phyloP scores from a whole-genome alignment of 2,888 invertebrate genomes.

The Clitarchus hookeri region DNA sequence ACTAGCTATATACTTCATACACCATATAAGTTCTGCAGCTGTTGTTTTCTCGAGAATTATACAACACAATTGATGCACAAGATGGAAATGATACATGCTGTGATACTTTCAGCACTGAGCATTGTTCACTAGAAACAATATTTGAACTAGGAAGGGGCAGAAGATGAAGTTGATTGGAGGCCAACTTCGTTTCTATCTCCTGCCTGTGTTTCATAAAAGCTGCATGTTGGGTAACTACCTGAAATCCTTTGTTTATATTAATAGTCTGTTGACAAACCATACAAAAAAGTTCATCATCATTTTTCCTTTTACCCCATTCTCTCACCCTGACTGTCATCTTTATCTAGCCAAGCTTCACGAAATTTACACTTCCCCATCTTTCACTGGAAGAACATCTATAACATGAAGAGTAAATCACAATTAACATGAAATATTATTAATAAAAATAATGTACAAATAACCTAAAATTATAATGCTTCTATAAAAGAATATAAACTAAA shows the following conservation, averaged over 20 bases:
- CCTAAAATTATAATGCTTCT: not conserved
- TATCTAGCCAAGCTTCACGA: not conserved
- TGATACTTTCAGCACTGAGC: not conserved
- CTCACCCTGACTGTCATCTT: not conserved
- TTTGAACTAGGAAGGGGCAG: not conserved
- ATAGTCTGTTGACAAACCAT: not conserved
- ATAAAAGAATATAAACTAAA: no score
- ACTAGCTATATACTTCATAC: not conserved
- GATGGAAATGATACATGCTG: not conserved
- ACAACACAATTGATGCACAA: not conserved
- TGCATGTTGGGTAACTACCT: not conserved
- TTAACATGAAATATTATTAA: not conserved
- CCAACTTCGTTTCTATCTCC: not conserved
- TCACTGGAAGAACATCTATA: not conserved
- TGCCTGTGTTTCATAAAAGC: not conserved
- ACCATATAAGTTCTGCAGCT: not conserved
- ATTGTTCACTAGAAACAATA: not conserved
- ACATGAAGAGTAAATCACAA: not conserved
- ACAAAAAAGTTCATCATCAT: not conserved
- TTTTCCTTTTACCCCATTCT: not conserved
- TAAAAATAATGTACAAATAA: not conserved
- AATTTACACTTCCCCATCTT: not conserved
- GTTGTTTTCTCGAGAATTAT: not conserved
- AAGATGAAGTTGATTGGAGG: not conserved
- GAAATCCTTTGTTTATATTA: not conserved